A percentile compares a stretch with the other conserved stretches of the same genome.
phyloP scores from a whole-genome alignment of 2,113 vertebrate species.

The Philantomba maxwellii region DNA sequence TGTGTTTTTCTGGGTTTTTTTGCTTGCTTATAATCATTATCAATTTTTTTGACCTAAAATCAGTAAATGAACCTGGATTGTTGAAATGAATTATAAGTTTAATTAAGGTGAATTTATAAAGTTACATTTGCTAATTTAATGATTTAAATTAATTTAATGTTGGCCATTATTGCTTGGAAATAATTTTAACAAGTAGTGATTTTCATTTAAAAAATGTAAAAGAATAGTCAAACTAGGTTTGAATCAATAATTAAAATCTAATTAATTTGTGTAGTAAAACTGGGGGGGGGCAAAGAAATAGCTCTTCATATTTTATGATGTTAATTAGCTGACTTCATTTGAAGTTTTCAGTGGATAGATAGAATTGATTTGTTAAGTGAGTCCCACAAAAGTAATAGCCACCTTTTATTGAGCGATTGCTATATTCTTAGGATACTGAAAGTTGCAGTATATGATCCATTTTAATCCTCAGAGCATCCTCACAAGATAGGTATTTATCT shows the following conservation, averaged over 20 bases:
- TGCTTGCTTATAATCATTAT: background rate
- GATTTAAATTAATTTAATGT: background rate
- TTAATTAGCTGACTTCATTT: conserved; percentile 9
- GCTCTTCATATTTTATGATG: background rate
- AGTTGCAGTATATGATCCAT: background rate
- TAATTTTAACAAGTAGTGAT: background rate
- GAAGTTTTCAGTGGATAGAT: background rate
- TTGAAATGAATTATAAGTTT: conserved; percentile 19
- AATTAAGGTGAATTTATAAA: background rate
- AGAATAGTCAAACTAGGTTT: background rate
- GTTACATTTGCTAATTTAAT: background rate
- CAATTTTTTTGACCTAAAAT: background rate
- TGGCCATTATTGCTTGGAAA: background rate
- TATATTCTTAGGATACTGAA: background rate
- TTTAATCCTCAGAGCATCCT: background rate
- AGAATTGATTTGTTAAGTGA: conserved; percentile 3
- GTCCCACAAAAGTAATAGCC: background rate
- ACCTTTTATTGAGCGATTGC: background rate
- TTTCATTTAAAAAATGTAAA: conserved; percentile 18
- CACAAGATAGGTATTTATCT: background rate
- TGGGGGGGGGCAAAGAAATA: background rate
- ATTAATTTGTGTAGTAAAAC: background rate
- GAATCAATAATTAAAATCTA: background rate
- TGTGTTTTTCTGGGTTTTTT: background rate
- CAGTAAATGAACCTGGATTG: background rate